A percentile compares a stretch with the other conserved stretches of the same genome.
phyloP scores from a whole-genome alignment of 1,140 invertebrate genomes.

The Platorchestia sp. region DNA sequence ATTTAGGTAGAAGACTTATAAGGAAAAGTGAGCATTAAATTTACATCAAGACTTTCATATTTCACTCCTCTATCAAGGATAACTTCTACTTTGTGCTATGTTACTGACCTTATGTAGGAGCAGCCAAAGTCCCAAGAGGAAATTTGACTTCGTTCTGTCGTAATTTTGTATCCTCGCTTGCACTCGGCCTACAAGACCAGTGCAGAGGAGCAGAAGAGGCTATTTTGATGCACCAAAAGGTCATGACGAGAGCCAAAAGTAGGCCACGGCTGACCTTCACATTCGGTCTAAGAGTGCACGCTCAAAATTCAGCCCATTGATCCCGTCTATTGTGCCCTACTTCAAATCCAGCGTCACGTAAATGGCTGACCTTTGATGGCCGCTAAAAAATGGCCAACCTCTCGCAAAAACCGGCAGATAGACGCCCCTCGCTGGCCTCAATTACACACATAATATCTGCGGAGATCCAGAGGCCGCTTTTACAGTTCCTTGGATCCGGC shows the following conservation, averaged over 20 bases:
- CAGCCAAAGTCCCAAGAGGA: background rate
- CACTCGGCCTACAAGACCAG: background rate
- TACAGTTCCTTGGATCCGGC: too few species aligned
- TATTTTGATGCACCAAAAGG: background rate
- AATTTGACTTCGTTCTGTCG: background rate
- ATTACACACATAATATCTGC: background rate
- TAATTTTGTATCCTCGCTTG: background rate
- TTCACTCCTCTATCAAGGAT: too few species aligned
- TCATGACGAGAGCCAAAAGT: background rate
- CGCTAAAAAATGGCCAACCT: background rate
- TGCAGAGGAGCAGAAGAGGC: background rate
- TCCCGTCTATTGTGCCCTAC: background rate
- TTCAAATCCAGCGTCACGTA: background rate
- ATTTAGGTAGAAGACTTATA: too few species aligned
- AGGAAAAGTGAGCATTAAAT: too few species aligned
- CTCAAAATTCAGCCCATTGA: background rate
- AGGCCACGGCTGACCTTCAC: conserved; percentile 23
- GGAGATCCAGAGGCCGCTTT: background rate
- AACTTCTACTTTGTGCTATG: too few species aligned
- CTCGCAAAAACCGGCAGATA: background rate
- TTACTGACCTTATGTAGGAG: too few species aligned
- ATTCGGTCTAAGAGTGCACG: background rate
- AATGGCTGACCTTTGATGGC: background rate
- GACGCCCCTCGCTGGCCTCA: background rate
- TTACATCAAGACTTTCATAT: too few species aligned